Evolutionary conservation across 1,140 invertebrate species (phyloP).

Genomic region (Lithobius niger): DNA sequence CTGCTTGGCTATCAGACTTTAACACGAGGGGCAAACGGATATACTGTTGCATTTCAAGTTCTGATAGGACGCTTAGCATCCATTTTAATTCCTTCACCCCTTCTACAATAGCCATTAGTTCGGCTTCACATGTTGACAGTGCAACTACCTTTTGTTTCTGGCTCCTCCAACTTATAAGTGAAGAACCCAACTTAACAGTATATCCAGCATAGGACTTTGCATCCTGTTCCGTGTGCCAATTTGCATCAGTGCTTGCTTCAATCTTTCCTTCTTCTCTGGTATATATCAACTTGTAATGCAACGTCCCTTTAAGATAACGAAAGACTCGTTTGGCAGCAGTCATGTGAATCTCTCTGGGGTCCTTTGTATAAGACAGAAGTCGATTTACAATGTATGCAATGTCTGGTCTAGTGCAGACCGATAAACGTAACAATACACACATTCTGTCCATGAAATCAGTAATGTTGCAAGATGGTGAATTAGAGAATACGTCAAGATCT

Average conservation of each 20-base stretch:
- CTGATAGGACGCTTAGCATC: background rate
- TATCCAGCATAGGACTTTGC: constrained; percentile 6
- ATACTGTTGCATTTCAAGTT: background rate
- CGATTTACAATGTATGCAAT: constrained; percentile 32
- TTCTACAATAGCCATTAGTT: constrained; percentile 7
- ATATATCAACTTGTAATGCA: constrained; percentile 17
- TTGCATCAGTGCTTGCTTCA: background rate
- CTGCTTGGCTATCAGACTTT: background rate
- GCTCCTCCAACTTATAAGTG: constrained; percentile 4
- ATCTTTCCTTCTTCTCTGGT: background rate
- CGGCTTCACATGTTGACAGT: background rate
- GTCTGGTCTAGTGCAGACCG: constrained; percentile 33
- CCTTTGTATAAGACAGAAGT: constrained; percentile 32
- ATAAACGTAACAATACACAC: constrained; percentile 31
- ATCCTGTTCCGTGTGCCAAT: background rate
- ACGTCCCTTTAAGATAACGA: constrained; percentile 33
- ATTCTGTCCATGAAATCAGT: constrained; percentile 26
- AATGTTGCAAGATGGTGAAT: constrained; percentile 12
- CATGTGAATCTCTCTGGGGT: constrained; percentile 28
- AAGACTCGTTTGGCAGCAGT: constrained; percentile 31
- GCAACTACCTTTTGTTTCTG: constrained; percentile 7
- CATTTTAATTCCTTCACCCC: constrained; percentile 1
- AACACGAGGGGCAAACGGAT: background rate
- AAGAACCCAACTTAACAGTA: background rate
- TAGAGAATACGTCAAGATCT: background rate